These are phyloP conservation scores for Menidia beryllina DNA, from an alignment of 2,113 vertebrate genomes.

Conservation along the genomic window DNA sequence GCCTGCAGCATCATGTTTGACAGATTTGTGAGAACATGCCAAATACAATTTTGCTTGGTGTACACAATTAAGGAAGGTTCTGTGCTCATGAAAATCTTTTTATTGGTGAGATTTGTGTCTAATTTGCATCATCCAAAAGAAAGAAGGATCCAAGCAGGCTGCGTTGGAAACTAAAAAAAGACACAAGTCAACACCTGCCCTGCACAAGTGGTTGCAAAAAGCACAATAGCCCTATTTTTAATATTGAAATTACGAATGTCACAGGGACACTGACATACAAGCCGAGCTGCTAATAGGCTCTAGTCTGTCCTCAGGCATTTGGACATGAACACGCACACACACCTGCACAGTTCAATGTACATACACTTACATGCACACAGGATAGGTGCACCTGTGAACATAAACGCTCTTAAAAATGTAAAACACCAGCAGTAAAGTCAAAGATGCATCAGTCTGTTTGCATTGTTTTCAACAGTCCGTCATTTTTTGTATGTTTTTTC, in stretches of 20 bases:
- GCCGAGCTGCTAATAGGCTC: slow-evolving; percentile 59
- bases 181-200: neutral
- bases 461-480: slow-evolving; percentile 1
- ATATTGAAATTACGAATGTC: slow-evolving; percentile 56
- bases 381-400: neutral
- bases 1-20: slow-evolving; percentile 73
- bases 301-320: slow-evolving; percentile 49
- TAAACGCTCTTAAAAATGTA: neutral
- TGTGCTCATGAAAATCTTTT: slow-evolving; percentile 23
- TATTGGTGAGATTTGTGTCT: neutral
- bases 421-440: slow-evolving; percentile 2
- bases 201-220: neutral
- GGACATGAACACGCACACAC: slow-evolving; percentile 11
- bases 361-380: slow-evolving; percentile 1
- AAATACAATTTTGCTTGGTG: slow-evolving; percentile 59
- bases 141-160: neutral
- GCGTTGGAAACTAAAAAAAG: neutral
- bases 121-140: neutral
- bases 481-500: neutral
- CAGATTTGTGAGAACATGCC: slow-evolving; percentile 57
- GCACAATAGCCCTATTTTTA: too few species aligned
- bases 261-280: slow-evolving; percentile 53
- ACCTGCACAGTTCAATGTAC: slow-evolving; percentile 7
- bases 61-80: slow-evolving; percentile 52
- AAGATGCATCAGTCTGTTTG: neutral